Percentiles rank a stretch among this genome's conserved stretches.
These are phyloP conservation scores for Potorous gilbertii DNA, from an alignment of 2,797 vertebrate species.

Conservation along the genomic window DNA sequence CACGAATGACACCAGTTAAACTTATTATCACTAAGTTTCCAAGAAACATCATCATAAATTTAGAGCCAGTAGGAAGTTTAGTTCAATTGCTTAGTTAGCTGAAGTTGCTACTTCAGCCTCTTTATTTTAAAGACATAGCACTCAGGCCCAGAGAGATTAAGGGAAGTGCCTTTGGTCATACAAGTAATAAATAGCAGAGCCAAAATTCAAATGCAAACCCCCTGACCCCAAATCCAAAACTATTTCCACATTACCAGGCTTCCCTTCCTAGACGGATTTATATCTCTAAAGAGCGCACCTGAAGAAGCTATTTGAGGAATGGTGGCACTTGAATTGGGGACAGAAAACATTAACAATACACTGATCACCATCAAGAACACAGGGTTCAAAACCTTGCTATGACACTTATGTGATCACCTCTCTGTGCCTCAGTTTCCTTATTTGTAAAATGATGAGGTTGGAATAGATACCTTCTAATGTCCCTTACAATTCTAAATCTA, in stretches of 20 bases:
- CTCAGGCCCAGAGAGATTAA: background rate
- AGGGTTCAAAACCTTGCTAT: background rate
- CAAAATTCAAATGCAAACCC: background rate
- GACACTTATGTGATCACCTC: background rate
- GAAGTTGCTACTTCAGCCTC: background rate
- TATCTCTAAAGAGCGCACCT: background rate
- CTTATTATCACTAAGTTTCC: background rate
- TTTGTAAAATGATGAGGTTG: constrained; percentile 1
- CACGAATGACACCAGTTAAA: background rate
- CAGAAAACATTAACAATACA: background rate
- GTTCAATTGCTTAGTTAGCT: background rate
- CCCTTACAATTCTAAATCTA: background rate
- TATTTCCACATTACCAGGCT: background rate
- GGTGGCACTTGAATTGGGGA: background rate
- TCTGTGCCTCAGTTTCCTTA: background rate
- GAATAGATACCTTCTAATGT: background rate
- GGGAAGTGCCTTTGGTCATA: background rate
- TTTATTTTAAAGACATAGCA: background rate
- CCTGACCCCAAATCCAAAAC: background rate
- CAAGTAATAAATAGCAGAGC: background rate
- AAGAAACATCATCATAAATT: background rate
- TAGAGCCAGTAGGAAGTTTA: background rate
- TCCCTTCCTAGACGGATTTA: background rate
- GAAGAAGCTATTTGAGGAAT: background rate
- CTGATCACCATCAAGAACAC: background rate